A percentile compares a stretch with the other conserved stretches of the same genome.
phyloP scores from a whole-genome alignment of 2,888 invertebrate species.

The Thereva unica region DNA sequence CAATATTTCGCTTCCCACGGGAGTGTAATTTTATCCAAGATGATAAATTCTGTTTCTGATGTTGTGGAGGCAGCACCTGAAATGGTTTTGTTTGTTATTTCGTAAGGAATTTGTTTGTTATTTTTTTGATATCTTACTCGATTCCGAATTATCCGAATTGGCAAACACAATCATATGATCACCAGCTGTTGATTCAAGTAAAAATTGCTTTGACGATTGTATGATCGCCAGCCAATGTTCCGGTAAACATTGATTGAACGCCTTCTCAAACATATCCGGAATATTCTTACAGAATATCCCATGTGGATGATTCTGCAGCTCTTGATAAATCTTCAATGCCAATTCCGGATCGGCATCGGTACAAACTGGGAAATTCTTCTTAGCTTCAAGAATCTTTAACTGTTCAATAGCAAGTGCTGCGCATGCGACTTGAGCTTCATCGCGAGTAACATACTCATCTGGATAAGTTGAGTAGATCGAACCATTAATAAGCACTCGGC shows the following conservation, averaged over 20 bases:
- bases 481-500: slow-evolving; percentile 51
- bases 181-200: slow-evolving; percentile 53
- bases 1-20: slow-evolving; percentile 53
- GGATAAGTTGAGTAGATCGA: slow-evolving; percentile 53
- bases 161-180: slow-evolving; percentile 53
- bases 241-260: slow-evolving; percentile 70
- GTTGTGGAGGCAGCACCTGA: slow-evolving; percentile 34
- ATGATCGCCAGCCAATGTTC: slow-evolving; percentile 70
- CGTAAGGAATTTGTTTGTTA: background rate
- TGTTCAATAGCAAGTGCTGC: slow-evolving; percentile 52
- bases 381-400: slow-evolving; percentile 46
- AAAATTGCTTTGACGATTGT: slow-evolving; percentile 62
- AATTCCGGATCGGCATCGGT: slow-evolving; percentile 50
- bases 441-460: slow-evolving; percentile 49
- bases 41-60: slow-evolving; percentile 25
- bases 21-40: slow-evolving; percentile 47
- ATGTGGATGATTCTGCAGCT: slow-evolving; percentile 59
- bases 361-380: slow-evolving; percentile 48
- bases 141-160: slow-evolving; percentile 46
- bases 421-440: slow-evolving; percentile 49
- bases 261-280: slow-evolving; percentile 63
- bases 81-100: slow-evolving; percentile 8
- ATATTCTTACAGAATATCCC: slow-evolving; percentile 66
- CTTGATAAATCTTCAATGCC: slow-evolving; percentile 49
- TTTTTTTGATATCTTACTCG: slow-evolving; percentile 23